Percentiles rank a stretch among this genome's conserved stretches.
Evolutionary conservation across 2,797 vertebrate species (phyloP).

Genomic region (Pseudocheirus occidentalis): DNA sequence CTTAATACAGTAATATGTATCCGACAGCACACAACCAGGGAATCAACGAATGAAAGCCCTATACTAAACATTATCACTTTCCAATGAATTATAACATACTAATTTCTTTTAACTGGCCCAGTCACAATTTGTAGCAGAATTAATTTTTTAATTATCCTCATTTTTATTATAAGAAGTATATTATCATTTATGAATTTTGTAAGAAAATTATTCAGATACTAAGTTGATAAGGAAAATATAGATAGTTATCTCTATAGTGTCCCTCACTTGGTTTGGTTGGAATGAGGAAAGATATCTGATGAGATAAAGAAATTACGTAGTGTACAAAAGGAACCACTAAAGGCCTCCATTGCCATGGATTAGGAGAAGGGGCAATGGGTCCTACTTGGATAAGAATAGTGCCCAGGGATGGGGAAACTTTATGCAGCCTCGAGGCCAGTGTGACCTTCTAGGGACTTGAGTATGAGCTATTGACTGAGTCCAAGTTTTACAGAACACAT

Average conservation of each 20-base stretch:
- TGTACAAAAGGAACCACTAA: background rate
- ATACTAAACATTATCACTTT: background rate
- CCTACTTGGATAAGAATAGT: background rate
- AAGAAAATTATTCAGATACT: background rate
- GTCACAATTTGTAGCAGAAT: background rate
- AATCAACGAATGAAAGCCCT: background rate
- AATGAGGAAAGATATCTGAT: background rate
- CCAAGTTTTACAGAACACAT: too few species aligned
- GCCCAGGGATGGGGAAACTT: too few species aligned
- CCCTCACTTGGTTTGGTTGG: background rate
- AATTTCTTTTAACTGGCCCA: background rate
- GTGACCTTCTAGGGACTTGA: too few species aligned
- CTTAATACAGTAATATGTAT: background rate
- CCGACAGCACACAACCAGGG: background rate
- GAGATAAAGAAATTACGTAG: background rate
- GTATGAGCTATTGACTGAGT: too few species aligned
- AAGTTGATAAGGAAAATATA: background rate
- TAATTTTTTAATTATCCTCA: background rate
- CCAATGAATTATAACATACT: background rate
- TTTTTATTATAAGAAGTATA: background rate
- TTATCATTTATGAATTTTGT: background rate
- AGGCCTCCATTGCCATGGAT: background rate
- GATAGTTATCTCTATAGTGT: background rate
- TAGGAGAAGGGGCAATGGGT: background rate
- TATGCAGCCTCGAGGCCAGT: too few species aligned